Percentiles rank a stretch among this genome's conserved stretches.
These are phyloP conservation scores for Gambelia wislizenii DNA, from an alignment of 2,797 vertebrate genomes.

Conservation along the genomic window DNA sequence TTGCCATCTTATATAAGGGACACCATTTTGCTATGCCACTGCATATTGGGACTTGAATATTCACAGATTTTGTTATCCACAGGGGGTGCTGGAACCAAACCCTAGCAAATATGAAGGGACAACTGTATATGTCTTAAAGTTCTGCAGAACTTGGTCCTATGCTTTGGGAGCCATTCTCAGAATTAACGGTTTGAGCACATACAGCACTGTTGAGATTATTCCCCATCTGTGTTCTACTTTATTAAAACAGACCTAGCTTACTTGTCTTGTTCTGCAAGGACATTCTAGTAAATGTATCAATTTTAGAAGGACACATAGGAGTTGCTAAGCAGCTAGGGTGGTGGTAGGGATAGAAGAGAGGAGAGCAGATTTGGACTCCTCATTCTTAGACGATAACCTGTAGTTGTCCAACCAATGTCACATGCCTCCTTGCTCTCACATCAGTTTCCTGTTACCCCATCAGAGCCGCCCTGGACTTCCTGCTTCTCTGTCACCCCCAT, in stretches of 20 bases:
- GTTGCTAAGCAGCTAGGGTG: slow-evolving; percentile 13
- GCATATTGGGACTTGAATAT: no score
- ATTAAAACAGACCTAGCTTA: background rate
- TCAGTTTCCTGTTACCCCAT: background rate
- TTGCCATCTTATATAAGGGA: no score
- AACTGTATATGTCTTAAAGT: background rate
- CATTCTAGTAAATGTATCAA: background rate
- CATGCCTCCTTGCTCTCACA: background rate
- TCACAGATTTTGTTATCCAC: no score
- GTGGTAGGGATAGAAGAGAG: no score
- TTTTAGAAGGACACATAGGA: slow-evolving; percentile 3
- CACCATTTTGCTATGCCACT: no score
- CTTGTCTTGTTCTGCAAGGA: background rate
- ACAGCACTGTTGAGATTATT: background rate
- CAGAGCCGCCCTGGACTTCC: background rate
- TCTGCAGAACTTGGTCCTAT: background rate
- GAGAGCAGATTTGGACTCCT: background rate
- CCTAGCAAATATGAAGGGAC: no score
- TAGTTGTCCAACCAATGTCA: background rate
- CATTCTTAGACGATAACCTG: rapidly evolving
- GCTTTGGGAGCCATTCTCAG: background rate
- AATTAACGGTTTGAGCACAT: background rate
- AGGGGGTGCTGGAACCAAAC: no score
- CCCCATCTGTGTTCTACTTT: background rate
- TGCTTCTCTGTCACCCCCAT: background rate